These are phyloP conservation scores for Leptoteleia sp. DNA, from an alignment of 1,140 invertebrate genomes.

Conservation along the genomic window DNA sequence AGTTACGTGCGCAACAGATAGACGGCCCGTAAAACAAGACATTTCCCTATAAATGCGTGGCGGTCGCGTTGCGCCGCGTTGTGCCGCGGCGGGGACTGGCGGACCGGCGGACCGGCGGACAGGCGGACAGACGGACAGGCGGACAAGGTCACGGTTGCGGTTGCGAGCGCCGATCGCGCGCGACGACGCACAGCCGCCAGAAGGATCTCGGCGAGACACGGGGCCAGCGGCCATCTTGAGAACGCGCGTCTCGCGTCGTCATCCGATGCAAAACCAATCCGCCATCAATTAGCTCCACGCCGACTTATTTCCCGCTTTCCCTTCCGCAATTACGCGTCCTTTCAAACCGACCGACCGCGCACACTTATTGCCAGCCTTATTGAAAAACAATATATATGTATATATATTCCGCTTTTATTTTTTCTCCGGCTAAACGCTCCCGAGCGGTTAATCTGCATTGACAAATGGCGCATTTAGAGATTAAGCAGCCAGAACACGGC, in stretches of 20 bases:
- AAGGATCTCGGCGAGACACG: slow-evolving; percentile 27
- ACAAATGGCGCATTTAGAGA: too few species aligned
- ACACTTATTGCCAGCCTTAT: too few species aligned
- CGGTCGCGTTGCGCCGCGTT: slow-evolving; percentile 12
- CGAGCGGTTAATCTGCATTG: too few species aligned
- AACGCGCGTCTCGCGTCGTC: slow-evolving; percentile 32
- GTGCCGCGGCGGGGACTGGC: slow-evolving; percentile 26
- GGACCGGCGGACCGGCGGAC: slow-evolving; percentile 11
- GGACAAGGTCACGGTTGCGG: slow-evolving; percentile 68
- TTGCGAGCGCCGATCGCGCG: slow-evolving; percentile 40
- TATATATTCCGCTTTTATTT: too few species aligned
- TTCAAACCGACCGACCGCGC: too few species aligned
- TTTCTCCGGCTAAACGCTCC: too few species aligned
- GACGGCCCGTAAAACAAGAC: slow-evolving; percentile 9
- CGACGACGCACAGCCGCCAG: slow-evolving; percentile 18
- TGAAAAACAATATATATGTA: too few species aligned
- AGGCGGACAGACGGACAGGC: slow-evolving; percentile 25
- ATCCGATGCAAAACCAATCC: too few species aligned
- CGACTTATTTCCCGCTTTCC: too few species aligned
- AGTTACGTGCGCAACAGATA: not conserved
- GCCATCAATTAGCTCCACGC: too few species aligned
- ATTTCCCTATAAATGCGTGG: slow-evolving; percentile 50
- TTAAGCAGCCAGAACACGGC: too few species aligned
- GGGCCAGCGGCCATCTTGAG: slow-evolving; percentile 68
- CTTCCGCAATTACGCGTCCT: too few species aligned